Evolutionary conservation across 64 coral and sea anemone genomes (phyloP), one percentile per base, ranked within the genome.

Genomic region (Porites lutea): DNA sequence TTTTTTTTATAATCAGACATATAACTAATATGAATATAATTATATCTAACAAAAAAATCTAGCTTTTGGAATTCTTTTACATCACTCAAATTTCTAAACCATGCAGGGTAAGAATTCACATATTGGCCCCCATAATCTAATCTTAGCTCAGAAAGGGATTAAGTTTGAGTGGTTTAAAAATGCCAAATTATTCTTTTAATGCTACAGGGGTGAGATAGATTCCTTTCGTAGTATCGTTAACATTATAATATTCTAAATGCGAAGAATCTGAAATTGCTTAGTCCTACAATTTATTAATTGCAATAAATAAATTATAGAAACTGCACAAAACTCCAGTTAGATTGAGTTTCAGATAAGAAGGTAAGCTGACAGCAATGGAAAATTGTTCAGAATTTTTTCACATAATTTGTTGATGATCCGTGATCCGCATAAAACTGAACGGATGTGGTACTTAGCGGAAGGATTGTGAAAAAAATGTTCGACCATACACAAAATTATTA

Each of bases 241-340:
- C 13, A 65, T 82, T 82, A 65, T 82, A 61, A 82, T 82, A 15
- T 22, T 65, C 44, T 6, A 14, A 51, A 84, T 61, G 13, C 20
- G 19, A 82, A 50, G 47, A 68, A 10, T 48, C 22, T 64, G 19
- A 50, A 84, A 68, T 52, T 48, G 14, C 15, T 63, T 52, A 21
- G 27, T 37, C 27, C 27, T 37, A 37, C 27, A 37, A 37, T 37
- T 37, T 37, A 37, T 37, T 37, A 37, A 37, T 37, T 37, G 27
- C 1, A 37, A 37, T 37, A 37, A 37, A 37, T 37, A 37, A 37
- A 37, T 37, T 37, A 37, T 37, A 37, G 27, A 37, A 37, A 37
- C 27, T 37, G 27, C 27, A 37, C 27, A 37, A 45, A 6, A 44
- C 23, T 11, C 21, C 68, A 27, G 27, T 37, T 37, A 37, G 27